A percentile compares a stretch with the other conserved stretches of the same genome.
Evolutionary conservation across 2,113 vertebrate genomes (phyloP).

Genomic region (Poeciliopsis prolifica): DNA sequence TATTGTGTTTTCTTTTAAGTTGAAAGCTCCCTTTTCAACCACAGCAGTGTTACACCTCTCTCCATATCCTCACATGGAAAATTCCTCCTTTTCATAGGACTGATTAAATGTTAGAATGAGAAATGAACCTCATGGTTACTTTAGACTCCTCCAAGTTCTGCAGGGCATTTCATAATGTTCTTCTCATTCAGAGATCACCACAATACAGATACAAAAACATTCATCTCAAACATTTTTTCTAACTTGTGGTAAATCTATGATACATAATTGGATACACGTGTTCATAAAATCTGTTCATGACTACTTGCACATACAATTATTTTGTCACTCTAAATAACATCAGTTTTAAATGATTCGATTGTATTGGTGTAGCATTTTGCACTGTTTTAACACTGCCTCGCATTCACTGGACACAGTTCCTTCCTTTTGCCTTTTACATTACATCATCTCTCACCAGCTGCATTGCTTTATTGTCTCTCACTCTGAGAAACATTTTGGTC

Average conservation of each 20-base stretch:
- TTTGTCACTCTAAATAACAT: slow-evolving; percentile 4
- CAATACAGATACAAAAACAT: neutral
- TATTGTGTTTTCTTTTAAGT: neutral
- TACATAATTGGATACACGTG: neutral
- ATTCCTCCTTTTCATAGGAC: neutral
- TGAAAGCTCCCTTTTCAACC: neutral
- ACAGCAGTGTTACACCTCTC: too few species aligned
- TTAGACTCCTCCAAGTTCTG: neutral
- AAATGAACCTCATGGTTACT: neutral
- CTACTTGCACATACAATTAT: neutral
- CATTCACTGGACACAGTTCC: slow-evolving; percentile 24
- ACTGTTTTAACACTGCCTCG: slow-evolving; percentile 35
- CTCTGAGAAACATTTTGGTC: slow-evolving; percentile 61
- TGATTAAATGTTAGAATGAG: neutral
- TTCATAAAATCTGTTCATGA: neutral
- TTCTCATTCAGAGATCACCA: neutral
- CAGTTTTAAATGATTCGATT: slow-evolving; percentile 21
- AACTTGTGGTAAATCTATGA: neutral
- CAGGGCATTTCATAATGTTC: neutral
- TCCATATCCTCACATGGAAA: too few species aligned
- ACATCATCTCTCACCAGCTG: slow-evolving; percentile 65
- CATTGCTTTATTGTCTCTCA: slow-evolving; percentile 33
- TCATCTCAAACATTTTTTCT: neutral
- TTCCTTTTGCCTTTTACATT: slow-evolving; percentile 36
- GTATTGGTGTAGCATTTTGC: slow-evolving; percentile 2